Conservation (phyloP, 2,113 vertebrate species). For the Phaethornis superciliosus region DNA sequence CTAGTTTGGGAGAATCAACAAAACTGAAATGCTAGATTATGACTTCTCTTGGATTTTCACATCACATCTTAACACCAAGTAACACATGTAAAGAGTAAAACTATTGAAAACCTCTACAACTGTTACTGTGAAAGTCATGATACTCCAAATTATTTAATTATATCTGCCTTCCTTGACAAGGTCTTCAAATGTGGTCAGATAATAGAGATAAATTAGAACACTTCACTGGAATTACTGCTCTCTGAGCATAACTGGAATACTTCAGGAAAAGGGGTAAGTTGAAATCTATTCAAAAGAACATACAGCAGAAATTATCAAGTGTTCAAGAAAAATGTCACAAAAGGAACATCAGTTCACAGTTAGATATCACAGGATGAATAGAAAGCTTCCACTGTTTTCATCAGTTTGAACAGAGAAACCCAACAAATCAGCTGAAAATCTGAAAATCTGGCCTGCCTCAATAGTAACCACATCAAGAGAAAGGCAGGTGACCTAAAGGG, state of each 20-base stretch:
- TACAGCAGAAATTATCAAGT: not conserved
- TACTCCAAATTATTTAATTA: not conserved
- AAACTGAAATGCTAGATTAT: not conserved
- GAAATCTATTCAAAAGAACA: not conserved
- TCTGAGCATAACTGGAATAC: not conserved
- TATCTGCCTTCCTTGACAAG: not conserved
- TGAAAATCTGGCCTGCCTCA: not conserved
- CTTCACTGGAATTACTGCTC: not conserved
- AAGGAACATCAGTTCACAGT: not conserved
- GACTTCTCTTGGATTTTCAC: not conserved
- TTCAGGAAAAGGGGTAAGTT: not conserved
- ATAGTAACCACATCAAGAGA: not conserved
- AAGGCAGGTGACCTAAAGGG: not conserved
- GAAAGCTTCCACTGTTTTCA: not conserved
- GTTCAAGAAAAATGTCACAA: not conserved
- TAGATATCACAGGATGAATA: not conserved
- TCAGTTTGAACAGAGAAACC: not conserved
- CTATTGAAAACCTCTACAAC: not conserved
- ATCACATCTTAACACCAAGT: not conserved
- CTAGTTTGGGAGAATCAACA: not conserved
- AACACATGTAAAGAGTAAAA: not conserved
- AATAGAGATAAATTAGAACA: not conserved
- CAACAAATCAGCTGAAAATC: conserved; percentile 5
- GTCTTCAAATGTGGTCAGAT: not conserved
- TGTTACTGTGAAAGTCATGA: not conserved